Conservation (phyloP, 2,113 vertebrate genomes). For the Todiramphus chloris region DNA sequence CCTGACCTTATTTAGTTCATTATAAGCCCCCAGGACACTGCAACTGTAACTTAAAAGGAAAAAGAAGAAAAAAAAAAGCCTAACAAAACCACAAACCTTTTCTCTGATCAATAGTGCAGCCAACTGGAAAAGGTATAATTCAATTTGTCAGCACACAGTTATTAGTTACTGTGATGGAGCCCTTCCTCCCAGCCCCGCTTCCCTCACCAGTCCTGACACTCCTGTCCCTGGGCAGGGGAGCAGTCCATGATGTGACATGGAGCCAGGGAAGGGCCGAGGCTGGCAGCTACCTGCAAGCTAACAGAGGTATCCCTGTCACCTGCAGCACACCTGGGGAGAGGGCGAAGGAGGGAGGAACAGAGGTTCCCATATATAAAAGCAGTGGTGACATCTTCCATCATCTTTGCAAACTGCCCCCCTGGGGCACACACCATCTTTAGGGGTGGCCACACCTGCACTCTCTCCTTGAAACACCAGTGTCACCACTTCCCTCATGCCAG, state of each 20-base stretch:
- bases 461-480: background rate
- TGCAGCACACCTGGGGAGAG: rapidly evolving
- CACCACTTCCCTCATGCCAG: rapidly evolving
- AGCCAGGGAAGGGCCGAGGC: background rate
- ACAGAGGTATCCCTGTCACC: rapidly evolving
- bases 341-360: background rate
- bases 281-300: background rate
- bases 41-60: constrained; percentile 42
- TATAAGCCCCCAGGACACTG: constrained; percentile 29
- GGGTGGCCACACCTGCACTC: background rate
- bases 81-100: constrained; percentile 34
- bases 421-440: background rate
- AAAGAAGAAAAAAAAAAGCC: background rate
- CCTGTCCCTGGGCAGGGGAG: background rate
- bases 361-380: background rate
- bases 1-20: constrained; percentile 41
- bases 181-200: background rate
- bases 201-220: rapidly evolving
- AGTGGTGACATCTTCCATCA: rapidly evolving
- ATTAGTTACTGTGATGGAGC: constrained; percentile 64
- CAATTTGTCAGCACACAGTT: constrained; percentile 61
- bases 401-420: background rate
- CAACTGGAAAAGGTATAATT: constrained; percentile 61
- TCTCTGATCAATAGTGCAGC: constrained; percentile 51
- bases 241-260: rapidly evolving